These are phyloP conservation scores for Arenicola marina DNA, from an alignment of 2,888 invertebrate species.

Conservation along the genomic window DNA sequence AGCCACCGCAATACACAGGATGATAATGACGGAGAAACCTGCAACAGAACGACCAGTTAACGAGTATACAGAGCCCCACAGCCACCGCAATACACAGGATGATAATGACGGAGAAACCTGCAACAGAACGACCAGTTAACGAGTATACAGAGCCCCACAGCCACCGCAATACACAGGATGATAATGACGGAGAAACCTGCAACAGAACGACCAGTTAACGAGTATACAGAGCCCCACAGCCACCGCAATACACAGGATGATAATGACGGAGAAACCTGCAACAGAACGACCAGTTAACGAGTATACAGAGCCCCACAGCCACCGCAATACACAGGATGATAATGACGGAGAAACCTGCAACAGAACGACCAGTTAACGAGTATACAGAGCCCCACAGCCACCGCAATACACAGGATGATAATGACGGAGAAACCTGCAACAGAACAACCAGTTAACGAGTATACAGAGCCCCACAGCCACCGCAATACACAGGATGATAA, in stretches of 20 bases:
- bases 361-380: too few species aligned
- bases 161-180: slow-evolving; percentile 28
- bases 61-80: slow-evolving; percentile 30
- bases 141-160: slow-evolving; percentile 30
- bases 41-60: neutral
- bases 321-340: slow-evolving; percentile 31
- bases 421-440: slow-evolving; percentile 22
- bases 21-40: slow-evolving; percentile 27
- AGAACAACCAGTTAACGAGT: too few species aligned
- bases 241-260: slow-evolving; percentile 29
- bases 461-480: slow-evolving; percentile 28
- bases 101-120: slow-evolving; percentile 26
- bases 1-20: slow-evolving; percentile 27
- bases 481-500: slow-evolving; percentile 30
- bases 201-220: neutral
- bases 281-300: neutral
- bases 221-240: slow-evolving; percentile 29
- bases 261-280: slow-evolving; percentile 23
- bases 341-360: slow-evolving; percentile 22
- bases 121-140: neutral
- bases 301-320: slow-evolving; percentile 28
- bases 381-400: slow-evolving; percentile 29
- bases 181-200: slow-evolving; percentile 26
- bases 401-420: slow-evolving; percentile 29
- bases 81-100: slow-evolving; percentile 29